These are phyloP conservation scores for Epinephelus moara DNA, from an alignment of 2,113 vertebrate species.

Conservation along the genomic window DNA sequence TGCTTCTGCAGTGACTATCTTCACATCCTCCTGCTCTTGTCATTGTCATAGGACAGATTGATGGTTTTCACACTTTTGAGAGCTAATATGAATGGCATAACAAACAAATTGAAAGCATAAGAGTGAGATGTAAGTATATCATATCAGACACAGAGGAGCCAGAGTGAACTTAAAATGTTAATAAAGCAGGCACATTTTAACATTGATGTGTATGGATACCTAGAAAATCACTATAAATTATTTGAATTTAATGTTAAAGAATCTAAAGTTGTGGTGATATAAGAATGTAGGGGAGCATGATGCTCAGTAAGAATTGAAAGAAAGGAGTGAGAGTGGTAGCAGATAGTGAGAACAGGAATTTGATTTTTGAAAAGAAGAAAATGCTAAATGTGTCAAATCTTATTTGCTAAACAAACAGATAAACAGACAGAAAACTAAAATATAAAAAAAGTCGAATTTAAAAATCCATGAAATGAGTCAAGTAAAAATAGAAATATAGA, in stretches of 20 bases:
- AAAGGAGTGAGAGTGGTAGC: neutral
- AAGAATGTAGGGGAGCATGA: slow-evolving; percentile 54
- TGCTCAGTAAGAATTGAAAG: slow-evolving; percentile 36
- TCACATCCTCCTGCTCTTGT: neutral
- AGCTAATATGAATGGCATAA: slow-evolving; percentile 1
- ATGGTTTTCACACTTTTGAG: slow-evolving; percentile 25
- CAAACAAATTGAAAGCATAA: slow-evolving; percentile 13
- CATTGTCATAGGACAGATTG: slow-evolving; percentile 27
- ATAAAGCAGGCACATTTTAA: slow-evolving; percentile 35
- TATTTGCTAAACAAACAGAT: neutral
- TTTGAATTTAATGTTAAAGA: slow-evolving; percentile 5
- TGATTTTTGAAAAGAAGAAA: slow-evolving; percentile 34
- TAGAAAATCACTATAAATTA: neutral
- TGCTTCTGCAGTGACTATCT: slow-evolving; percentile 4
- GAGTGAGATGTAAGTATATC: slow-evolving; percentile 25
- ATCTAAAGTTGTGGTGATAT: slow-evolving; percentile 26
- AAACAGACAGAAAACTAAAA: neutral
- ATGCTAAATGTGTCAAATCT: slow-evolving; percentile 1
- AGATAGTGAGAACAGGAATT: slow-evolving; percentile 43
- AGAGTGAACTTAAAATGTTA: slow-evolving; percentile 5
- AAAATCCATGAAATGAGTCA: neutral
- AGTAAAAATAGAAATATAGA: neutral
- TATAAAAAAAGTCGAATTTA: neutral
- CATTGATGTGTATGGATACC: neutral
- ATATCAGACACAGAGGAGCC: slow-evolving; percentile 5